These are phyloP conservation scores for Drosophila sucinea DNA, from an alignment of 1,140 invertebrate genomes.

Conservation along the genomic window DNA sequence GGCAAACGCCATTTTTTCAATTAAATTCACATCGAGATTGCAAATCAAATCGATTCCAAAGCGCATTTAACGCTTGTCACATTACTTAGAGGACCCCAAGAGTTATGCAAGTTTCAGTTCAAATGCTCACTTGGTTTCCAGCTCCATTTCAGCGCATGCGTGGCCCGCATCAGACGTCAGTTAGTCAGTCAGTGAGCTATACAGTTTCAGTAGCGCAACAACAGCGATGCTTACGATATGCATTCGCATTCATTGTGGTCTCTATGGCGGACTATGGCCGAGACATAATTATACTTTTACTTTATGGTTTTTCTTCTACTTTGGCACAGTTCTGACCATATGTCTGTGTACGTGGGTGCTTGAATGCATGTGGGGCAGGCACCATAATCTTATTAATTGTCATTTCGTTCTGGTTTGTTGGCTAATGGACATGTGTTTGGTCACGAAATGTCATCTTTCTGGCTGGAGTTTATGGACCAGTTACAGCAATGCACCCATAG, in stretches of 20 bases:
- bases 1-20: constrained; percentile 60
- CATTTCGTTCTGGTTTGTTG: constrained; percentile 57
- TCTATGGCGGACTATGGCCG: constrained; percentile 24
- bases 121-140: constrained; percentile 24
- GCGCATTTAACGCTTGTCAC: constrained; percentile 76
- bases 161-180: constrained; percentile 12
- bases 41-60: constrained; percentile 78
- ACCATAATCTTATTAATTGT: constrained; percentile 44
- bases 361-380: constrained; percentile 46
- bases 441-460: constrained; percentile 64
- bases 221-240: constrained; percentile 16
- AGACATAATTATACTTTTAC: constrained; percentile 55
- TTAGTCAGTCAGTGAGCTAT: constrained; percentile 1
- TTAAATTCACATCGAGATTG: constrained; percentile 73
- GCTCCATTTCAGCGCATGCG: constrained; percentile 29
- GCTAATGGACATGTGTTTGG: constrained; percentile 66
- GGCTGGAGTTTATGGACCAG: constrained; percentile 12
- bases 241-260: constrained; percentile 8
- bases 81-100: constrained; percentile 65
- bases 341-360: constrained; percentile 34
- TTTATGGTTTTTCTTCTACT: constrained; percentile 55
- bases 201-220: constrained; percentile 13
- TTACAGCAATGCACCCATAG: not conserved
- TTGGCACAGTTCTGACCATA: constrained; percentile 53
- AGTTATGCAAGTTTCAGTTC: constrained; percentile 41